A percentile compares a stretch with the other conserved stretches of the same genome.
Evolutionary conservation across 2,888 invertebrate species (phyloP).

Genomic region (Ormyrus labotus): DNA sequence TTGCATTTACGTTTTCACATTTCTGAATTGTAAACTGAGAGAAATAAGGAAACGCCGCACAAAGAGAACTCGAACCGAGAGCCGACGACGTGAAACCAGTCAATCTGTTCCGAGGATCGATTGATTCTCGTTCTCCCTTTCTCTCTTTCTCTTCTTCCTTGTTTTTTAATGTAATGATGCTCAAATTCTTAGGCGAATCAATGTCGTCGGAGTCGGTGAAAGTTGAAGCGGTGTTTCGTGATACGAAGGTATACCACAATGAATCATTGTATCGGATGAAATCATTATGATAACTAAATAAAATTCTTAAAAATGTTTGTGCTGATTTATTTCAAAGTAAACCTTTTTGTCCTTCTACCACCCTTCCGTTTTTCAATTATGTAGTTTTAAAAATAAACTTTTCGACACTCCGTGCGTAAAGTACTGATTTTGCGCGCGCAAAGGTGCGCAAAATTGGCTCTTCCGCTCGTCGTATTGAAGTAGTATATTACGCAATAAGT

Average conservation of each 20-base stretch:
- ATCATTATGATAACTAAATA: conserved; percentile 75
- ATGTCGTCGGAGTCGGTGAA: conserved; percentile 51
- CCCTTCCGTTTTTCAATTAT: background rate
- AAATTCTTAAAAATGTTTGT: conserved; percentile 71
- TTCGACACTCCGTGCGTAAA: no score
- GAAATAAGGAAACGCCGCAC: conserved; percentile 36
- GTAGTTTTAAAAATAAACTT: background rate
- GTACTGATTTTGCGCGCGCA: no score
- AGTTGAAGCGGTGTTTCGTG: conserved; percentile 61
- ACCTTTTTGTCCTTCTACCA: conserved; percentile 16
- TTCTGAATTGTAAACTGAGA: conserved; percentile 53
- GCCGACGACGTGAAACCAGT: conserved; percentile 41
- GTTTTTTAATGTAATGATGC: conserved; percentile 23
- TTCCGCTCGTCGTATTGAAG: no score
- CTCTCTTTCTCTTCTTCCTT: background rate
- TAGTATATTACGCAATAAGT: no score
- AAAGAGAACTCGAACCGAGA: conserved; percentile 45
- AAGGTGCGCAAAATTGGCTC: no score
- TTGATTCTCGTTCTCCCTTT: conserved; percentile 10
- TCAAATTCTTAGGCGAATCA: conserved; percentile 15
- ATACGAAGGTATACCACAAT: conserved; percentile 73
- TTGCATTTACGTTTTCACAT: conserved; percentile 62
- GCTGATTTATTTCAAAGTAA: conserved; percentile 42
- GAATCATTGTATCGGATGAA: conserved; percentile 75
- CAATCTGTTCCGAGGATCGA: conserved; percentile 31